Conservation (phyloP, 2,797 vertebrate genomes). For the Leucoraja ocellata region DNA sequence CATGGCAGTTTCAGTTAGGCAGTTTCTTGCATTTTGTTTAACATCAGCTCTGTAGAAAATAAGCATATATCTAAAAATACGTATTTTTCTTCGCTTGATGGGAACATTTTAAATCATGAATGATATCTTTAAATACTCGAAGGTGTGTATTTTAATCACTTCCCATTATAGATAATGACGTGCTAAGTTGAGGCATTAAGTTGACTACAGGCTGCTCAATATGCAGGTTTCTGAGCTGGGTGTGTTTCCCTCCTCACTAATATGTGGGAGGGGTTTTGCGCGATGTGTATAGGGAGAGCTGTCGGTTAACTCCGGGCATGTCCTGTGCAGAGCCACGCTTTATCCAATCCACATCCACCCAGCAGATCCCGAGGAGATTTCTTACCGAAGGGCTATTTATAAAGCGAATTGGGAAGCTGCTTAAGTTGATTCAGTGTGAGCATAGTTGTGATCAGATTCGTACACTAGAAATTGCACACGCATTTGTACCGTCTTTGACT, state of each 20-base stretch:
- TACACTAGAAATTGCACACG: background rate
- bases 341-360: background rate
- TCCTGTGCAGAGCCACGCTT: background rate
- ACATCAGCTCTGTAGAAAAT: background rate
- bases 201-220: conserved; percentile 23
- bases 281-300: conserved; percentile 11
- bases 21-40: background rate
- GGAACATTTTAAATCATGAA: conserved; percentile 9
- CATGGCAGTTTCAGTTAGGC: background rate
- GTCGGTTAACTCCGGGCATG: conserved; percentile 17
- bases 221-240: conserved; percentile 19
- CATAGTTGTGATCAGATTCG: background rate
- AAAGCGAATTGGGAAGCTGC: background rate
- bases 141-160: conserved; percentile 27
- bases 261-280: conserved; percentile 23
- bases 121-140: conserved; percentile 14
- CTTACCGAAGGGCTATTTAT: background rate
- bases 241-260: conserved; percentile 19
- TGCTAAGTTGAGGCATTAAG: conserved; percentile 32
- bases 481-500: background rate
- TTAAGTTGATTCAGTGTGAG: background rate
- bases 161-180: conserved; percentile 29
- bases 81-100: background rate
- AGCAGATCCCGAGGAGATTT: conserved; percentile 20
- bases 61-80: background rate